phyloP scores from a whole-genome alignment of 1,140 invertebrate species.

The Penaeus chinensis region DNA sequence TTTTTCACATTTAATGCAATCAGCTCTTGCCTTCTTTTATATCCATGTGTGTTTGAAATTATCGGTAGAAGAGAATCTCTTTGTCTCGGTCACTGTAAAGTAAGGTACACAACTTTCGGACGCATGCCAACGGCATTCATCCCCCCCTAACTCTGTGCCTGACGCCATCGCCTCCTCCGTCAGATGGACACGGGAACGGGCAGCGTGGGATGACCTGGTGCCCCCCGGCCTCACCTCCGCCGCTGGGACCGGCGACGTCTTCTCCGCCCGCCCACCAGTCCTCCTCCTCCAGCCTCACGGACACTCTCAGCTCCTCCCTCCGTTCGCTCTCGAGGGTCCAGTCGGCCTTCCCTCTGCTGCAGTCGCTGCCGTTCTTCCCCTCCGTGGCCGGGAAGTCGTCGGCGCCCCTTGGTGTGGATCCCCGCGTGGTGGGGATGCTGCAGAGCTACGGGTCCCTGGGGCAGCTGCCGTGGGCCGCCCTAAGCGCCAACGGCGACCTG shows the following conservation, averaged over 20 bases:
- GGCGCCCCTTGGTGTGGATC: slow-evolving; percentile 37
- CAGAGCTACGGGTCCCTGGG: slow-evolving; percentile 31
- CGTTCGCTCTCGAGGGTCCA: slow-evolving; percentile 18
- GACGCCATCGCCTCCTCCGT: slow-evolving; percentile 3
- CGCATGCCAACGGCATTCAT: background rate
- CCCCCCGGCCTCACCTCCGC: slow-evolving; percentile 38
- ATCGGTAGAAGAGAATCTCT: too few species aligned
- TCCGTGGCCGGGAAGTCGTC: background rate
- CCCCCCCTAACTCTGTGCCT: background rate
- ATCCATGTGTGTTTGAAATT: too few species aligned
- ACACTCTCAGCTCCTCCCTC: slow-evolving; percentile 18
- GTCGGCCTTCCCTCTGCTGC: slow-evolving; percentile 30
- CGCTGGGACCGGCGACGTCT: slow-evolving; percentile 21
- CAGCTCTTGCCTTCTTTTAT: too few species aligned
- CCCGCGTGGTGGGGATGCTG: slow-evolving; percentile 44
- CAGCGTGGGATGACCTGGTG: slow-evolving; percentile 38
- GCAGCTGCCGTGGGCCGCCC: slow-evolving; percentile 48
- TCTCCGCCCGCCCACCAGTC: slow-evolving; percentile 53
- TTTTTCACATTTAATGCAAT: too few species aligned
- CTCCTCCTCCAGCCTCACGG: background rate
- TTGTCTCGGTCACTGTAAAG: too few species aligned
- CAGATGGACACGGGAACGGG: slow-evolving; percentile 29
- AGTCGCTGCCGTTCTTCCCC: slow-evolving; percentile 34
- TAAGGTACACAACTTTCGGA: too few species aligned
- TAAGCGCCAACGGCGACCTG: slow-evolving; percentile 38